Evolutionary conservation across 2,113 vertebrate species (phyloP).

Genomic region (Rhipidura dahli): DNA sequence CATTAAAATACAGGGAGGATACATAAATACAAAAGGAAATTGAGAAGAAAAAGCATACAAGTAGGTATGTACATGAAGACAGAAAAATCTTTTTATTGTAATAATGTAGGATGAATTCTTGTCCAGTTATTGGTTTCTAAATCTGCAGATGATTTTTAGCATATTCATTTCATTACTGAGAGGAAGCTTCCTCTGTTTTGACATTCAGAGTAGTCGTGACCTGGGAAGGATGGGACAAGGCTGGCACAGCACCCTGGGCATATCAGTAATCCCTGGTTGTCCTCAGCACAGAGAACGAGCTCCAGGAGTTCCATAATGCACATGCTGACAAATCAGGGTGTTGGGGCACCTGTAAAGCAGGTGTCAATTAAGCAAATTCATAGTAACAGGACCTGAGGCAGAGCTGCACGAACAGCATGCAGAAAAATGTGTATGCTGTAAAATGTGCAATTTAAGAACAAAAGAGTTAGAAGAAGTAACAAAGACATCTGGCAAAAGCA

Average conservation of each 20-base stretch:
- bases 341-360: background rate
- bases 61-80: background rate
- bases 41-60: background rate
- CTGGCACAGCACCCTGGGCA: no score
- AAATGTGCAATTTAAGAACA: background rate
- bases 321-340: fast-evolving
- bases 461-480: background rate
- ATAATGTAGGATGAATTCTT: background rate
- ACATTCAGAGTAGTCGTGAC: background rate
- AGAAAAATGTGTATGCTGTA: background rate
- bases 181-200: background rate
- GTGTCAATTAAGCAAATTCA: background rate
- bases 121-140: background rate
- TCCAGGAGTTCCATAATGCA: background rate
- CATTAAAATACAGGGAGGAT: background rate
- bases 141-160: background rate
- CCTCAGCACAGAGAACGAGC: background rate
- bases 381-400: background rate
- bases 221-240: background rate
- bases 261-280: background rate
- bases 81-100: background rate
- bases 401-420: background rate
- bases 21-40: background rate
- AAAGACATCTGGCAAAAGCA: background rate
- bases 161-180: background rate